A percentile compares a stretch with the other conserved stretches of the same genome.
Evolutionary conservation across 2,797 vertebrate genomes (phyloP).

Genomic region (Ciconia nigra): DNA sequence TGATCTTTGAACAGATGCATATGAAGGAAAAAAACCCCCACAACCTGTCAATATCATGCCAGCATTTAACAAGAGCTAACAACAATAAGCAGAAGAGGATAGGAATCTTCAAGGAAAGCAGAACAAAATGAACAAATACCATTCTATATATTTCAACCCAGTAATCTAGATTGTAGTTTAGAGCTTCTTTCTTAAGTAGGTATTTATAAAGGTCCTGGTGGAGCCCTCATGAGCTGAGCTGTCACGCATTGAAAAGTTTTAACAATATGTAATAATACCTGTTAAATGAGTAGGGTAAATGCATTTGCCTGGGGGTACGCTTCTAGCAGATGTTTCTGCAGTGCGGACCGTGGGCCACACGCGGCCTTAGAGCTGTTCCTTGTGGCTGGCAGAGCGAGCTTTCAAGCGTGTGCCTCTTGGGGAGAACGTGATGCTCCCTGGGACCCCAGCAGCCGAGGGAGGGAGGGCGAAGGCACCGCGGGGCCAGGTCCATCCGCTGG

Average conservation of each 20-base stretch:
- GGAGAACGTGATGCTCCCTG: background rate
- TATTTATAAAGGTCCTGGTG: background rate
- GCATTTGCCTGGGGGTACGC: background rate
- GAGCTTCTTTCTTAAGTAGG: background rate
- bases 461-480: rapidly evolving
- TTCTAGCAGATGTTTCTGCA: background rate
- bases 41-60: slow-evolving; percentile 12
- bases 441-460: rapidly evolving
- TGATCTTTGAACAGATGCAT: slow-evolving; percentile 72
- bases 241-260: background rate
- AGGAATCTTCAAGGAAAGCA: background rate
- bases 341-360: rapidly evolving
- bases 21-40: background rate
- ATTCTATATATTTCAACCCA: background rate
- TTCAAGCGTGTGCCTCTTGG: rapidly evolving
- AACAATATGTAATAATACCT: background rate
- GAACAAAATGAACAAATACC: background rate
- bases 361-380: rapidly evolving
- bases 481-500: background rate
- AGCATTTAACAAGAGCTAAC: slow-evolving; percentile 8
- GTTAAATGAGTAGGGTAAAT: background rate
- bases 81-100: background rate
- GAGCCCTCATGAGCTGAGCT: background rate
- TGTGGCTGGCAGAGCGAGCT: background rate
- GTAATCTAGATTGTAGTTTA: background rate